These are phyloP conservation scores for Drosophila albomicans DNA, from an alignment of 1,140 invertebrate genomes.

Conservation along the genomic window DNA sequence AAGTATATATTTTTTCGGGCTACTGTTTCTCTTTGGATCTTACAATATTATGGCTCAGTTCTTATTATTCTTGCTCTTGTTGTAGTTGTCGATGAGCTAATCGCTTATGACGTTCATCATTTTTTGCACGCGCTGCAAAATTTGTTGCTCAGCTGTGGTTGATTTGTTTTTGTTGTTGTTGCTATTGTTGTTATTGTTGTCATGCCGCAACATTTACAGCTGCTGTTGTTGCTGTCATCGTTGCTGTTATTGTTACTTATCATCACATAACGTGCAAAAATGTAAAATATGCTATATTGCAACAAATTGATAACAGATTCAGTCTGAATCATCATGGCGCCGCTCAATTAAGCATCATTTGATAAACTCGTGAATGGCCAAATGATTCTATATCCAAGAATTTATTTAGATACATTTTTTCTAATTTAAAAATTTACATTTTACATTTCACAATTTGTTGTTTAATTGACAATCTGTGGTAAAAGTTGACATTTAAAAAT, in stretches of 20 bases:
- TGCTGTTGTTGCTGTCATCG: constrained; percentile 30
- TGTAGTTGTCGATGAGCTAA: constrained; percentile 74
- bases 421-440: too few relatives aligned
- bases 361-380: constrained; percentile 24
- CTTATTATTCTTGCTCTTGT: constrained; percentile 15
- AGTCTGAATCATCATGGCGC: constrained; percentile 48
- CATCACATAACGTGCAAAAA: constrained; percentile 63
- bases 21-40: constrained; percentile 26
- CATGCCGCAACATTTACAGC: constrained; percentile 15
- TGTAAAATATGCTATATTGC: constrained; percentile 39
- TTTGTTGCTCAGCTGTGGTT: constrained; percentile 62
- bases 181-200: constrained; percentile 19
- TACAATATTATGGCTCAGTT: constrained; percentile 48
- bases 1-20: constrained; percentile 14
- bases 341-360: constrained; percentile 13
- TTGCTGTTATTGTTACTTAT: constrained; percentile 32
- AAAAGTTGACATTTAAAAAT: too few relatives aligned
- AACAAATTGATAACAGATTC: constrained; percentile 1
- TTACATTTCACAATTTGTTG: too few relatives aligned
- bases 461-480: too few relatives aligned
- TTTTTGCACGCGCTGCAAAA: constrained; percentile 77
- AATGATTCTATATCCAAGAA: background rate
- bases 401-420: too few relatives aligned
- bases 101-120: constrained; percentile 68
- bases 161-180: constrained; percentile 31